Percentiles rank a stretch among this genome's conserved stretches.
Evolutionary conservation across 2,888 invertebrate species (phyloP).

Genomic region (Chrysotoxum bicinctum): DNA sequence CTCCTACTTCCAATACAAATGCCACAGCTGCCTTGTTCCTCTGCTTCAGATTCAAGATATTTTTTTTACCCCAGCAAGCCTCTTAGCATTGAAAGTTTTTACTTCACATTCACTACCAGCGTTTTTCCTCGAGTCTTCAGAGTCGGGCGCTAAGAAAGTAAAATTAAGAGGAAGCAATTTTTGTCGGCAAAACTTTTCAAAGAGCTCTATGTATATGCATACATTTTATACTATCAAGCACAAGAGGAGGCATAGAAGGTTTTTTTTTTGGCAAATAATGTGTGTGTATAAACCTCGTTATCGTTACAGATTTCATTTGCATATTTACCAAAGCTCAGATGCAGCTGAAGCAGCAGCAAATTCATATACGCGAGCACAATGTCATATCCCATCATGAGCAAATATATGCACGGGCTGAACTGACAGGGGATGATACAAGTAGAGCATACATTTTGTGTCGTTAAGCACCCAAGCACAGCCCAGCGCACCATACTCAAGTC

Average conservation of each 20-base stretch:
- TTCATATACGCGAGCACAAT: conserved; percentile 30
- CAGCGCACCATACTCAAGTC: background rate
- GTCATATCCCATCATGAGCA: conserved; percentile 57
- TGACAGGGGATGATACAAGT: conserved; percentile 42
- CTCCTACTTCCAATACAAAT: conserved; percentile 17
- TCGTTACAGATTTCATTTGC: conserved; percentile 71
- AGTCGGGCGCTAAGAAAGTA: conserved; percentile 47
- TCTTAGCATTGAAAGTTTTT: conserved; percentile 44
- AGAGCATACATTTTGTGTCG: conserved; percentile 28
- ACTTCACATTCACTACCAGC: conserved; percentile 18
- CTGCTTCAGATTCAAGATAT: conserved; percentile 15
- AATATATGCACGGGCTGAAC: conserved; percentile 47
- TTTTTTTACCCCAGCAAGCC: background rate
- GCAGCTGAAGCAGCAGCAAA: conserved; percentile 18
- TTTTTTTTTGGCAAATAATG: background rate
- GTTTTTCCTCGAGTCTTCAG: background rate
- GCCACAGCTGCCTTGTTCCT: conserved; percentile 16
- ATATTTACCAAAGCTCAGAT: conserved; percentile 67
- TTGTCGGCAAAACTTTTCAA: conserved; percentile 58
- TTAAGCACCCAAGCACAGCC: background rate
- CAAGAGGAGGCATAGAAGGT: conserved; percentile 13
- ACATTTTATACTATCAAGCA: background rate
- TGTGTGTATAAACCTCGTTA: conserved; percentile 41
- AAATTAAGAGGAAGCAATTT: conserved; percentile 53
- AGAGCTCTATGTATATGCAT: background rate